These are phyloP conservation scores for Zaprionus capensis DNA, from an alignment of 1,140 invertebrate genomes.

Conservation along the genomic window DNA sequence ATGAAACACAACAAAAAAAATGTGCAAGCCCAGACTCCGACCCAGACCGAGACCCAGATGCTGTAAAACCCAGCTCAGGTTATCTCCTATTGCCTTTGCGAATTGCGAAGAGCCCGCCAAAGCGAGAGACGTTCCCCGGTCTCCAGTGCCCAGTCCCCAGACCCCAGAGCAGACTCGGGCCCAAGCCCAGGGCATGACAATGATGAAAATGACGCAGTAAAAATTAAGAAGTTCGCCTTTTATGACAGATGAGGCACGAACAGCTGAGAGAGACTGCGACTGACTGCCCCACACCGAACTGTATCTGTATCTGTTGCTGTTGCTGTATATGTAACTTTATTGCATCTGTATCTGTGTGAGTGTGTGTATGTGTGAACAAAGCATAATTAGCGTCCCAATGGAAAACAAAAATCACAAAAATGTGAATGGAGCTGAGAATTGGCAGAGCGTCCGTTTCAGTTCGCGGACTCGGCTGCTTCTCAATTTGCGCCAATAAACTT, in stretches of 20 bases:
- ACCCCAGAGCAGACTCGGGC: conserved; percentile 4
- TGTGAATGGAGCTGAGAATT: conserved; percentile 42
- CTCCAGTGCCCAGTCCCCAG: conserved; percentile 19
- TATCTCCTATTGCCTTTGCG: conserved; percentile 50
- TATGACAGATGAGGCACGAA: conserved; percentile 84
- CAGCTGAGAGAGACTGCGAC: conserved; percentile 57
- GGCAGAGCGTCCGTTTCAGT: conserved; percentile 4
- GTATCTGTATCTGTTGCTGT: conserved; percentile 11
- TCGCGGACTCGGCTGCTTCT: conserved; percentile 15
- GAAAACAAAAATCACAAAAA: conserved; percentile 46
- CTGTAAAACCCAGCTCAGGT: conserved; percentile 58
- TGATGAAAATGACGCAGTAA: conserved; percentile 84
- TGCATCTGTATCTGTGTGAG: conserved; percentile 35
- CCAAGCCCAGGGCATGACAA: conserved; percentile 71
- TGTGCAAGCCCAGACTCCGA: conserved; percentile 65
- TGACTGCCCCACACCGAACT: conserved; percentile 12
- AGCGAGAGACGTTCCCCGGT: conserved; percentile 11
- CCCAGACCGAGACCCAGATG: conserved; percentile 54
- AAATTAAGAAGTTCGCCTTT: conserved; percentile 84
- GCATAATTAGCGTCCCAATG: conserved; percentile 74
- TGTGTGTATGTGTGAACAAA: conserved; percentile 49
- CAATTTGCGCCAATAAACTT: conserved; percentile 79
- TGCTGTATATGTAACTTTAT: conserved; percentile 22
- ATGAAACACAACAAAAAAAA: conserved; percentile 38
- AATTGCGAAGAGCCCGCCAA: conserved; percentile 43